phyloP scores from a whole-genome alignment of 2,113 vertebrate species.

The Arothron firmamentum region DNA sequence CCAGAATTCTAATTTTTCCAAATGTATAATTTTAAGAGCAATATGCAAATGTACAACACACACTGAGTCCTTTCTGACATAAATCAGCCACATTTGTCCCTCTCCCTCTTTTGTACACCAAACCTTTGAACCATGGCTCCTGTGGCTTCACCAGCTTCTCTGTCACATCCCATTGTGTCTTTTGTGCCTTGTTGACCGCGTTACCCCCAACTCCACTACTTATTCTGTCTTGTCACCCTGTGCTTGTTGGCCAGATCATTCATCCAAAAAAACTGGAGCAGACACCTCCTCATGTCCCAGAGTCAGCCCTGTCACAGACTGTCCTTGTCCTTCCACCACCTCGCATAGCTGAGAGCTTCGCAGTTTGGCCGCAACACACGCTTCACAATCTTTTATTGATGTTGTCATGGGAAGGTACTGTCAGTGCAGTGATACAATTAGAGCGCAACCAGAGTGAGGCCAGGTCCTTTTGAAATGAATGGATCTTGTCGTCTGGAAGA shows the following conservation, averaged over 20 bases:
- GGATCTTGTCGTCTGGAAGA: too few species aligned
- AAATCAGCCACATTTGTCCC: neutral
- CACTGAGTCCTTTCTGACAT: conserved; percentile 15
- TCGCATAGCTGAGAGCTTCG: conserved; percentile 15
- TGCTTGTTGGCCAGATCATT: conserved; percentile 26
- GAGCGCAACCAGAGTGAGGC: too few species aligned
- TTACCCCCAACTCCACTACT: conserved; percentile 8
- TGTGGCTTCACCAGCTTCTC: conserved; percentile 19
- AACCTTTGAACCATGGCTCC: conserved; percentile 2
- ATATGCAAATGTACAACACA: neutral
- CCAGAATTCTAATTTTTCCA: too few species aligned
- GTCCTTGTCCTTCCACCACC: conserved; percentile 17
- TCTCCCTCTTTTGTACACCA: conserved; percentile 29
- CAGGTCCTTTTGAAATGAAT: too few species aligned
- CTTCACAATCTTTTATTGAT: conserved; percentile 43
- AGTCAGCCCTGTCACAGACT: conserved; percentile 40
- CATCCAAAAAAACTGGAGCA: conserved; percentile 42
- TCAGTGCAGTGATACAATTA: too few species aligned
- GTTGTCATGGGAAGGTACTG: neutral
- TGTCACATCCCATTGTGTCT: conserved; percentile 29
- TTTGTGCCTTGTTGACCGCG: neutral
- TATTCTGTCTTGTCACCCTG: conserved; percentile 11
- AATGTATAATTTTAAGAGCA: too few species aligned
- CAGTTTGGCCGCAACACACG: neutral
- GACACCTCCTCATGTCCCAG: conserved; percentile 47